Evolutionary conservation across 1,140 invertebrate species (phyloP).

Genomic region (Monochamus saltuarius): DNA sequence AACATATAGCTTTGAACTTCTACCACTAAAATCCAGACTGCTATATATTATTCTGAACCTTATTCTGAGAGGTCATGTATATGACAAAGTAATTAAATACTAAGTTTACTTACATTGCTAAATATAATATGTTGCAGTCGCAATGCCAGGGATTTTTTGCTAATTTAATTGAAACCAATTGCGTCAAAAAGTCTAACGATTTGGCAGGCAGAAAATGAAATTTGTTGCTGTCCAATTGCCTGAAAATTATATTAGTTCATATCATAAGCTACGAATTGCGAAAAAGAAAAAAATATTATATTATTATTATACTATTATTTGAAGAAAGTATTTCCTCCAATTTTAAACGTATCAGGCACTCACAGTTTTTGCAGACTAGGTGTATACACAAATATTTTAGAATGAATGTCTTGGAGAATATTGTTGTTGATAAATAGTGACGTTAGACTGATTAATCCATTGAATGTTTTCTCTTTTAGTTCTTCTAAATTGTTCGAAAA

Average conservation of each 20-base stretch:
- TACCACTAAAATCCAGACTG: too few relatives aligned
- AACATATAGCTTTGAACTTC: too few relatives aligned
- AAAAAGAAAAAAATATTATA: too few relatives aligned
- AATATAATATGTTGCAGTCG: slow-evolving; percentile 76
- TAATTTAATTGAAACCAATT: slow-evolving; percentile 71
- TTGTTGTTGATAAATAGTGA: slow-evolving; percentile 48
- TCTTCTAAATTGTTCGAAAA: slow-evolving; percentile 50
- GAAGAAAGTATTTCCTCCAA: too few relatives aligned
- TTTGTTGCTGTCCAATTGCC: slow-evolving; percentile 79
- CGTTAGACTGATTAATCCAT: slow-evolving; percentile 45
- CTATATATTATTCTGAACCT: neutral
- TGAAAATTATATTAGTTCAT: slow-evolving; percentile 50
- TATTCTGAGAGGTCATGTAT: neutral
- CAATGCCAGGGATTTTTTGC: slow-evolving; percentile 86
- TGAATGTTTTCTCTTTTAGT: slow-evolving; percentile 40
- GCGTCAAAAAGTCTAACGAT: slow-evolving; percentile 65
- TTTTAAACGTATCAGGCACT: too few relatives aligned
- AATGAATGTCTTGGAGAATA: slow-evolving; percentile 42
- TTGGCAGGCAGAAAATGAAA: slow-evolving; percentile 70
- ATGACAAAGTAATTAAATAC: neutral
- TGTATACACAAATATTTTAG: slow-evolving; percentile 40
- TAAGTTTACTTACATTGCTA: slow-evolving; percentile 61
- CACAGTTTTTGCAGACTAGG: slow-evolving; percentile 48
- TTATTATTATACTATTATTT: too few relatives aligned
- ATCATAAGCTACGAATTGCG: too few relatives aligned